Conservation (phyloP, 2,797 vertebrate genomes). For the Taeniopygia guttata region DNA sequence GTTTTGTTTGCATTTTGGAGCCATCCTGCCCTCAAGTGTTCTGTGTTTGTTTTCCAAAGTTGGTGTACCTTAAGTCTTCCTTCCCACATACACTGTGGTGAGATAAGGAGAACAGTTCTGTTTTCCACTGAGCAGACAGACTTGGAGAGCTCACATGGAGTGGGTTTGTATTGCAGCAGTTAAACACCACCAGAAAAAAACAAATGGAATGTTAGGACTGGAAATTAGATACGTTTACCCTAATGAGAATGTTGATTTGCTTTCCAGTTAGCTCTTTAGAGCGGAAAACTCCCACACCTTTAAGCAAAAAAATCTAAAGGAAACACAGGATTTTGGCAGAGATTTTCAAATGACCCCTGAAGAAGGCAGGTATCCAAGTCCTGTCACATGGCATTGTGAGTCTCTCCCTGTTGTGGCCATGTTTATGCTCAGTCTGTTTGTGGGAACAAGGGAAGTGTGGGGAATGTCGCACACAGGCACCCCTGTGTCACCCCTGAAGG, state of each 20-base stretch:
- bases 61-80: slow-evolving; percentile 36
- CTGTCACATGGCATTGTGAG: background rate
- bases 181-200: slow-evolving; percentile 10
- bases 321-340: slow-evolving; percentile 48
- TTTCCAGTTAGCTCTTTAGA: slow-evolving; percentile 36
- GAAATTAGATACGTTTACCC: background rate
- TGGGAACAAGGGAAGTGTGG: background rate
- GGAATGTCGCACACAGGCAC: background rate
- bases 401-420: background rate
- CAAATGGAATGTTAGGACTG: background rate
- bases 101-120: slow-evolving; percentile 5
- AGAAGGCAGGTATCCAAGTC: slow-evolving; percentile 44
- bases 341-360: background rate
- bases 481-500: background rate
- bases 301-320: slow-evolving; percentile 37
- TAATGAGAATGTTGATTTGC: slow-evolving; percentile 3
- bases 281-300: slow-evolving; percentile 54
- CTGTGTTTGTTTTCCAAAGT: slow-evolving; percentile 6
- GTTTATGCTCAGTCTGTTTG: background rate
- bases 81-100: background rate
- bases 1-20: slow-evolving; percentile 34
- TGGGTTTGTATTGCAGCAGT: background rate
- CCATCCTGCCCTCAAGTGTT: slow-evolving; percentile 46
- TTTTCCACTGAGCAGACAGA: background rate
- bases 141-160: slow-evolving; percentile 3